Evolutionary conservation across 1,140 invertebrate genomes (phyloP), one percentile per base, ranked within the genome.

Genomic region (Chironomus striatipennis): DNA sequence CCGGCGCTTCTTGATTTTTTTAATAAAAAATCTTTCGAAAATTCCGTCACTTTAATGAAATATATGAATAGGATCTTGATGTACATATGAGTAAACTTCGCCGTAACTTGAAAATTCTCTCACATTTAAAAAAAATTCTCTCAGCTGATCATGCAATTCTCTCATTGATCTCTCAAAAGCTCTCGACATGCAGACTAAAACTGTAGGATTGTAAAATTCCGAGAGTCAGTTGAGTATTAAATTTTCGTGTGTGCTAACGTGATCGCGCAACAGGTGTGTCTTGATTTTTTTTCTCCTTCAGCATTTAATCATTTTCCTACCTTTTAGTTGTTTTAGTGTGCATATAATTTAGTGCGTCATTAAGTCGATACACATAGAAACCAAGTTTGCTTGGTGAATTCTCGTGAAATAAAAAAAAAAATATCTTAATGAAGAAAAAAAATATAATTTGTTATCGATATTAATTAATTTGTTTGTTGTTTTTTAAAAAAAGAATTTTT

Each of bases 291-390:
- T 70, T 67, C 18, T 67, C 18, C 64, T 70, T 70, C 18, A 70
- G 47, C 9, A 57, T 12, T 12, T 12, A 12, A 57, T 57, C 9
- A 57, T 57, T 57, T 10, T 57, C 47, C 5, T 57, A 57, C 47
- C 47, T 57, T 57, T 57, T 57, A 57, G 47, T 57, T 57, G 47
- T 57, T 57, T 57, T 57, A 57, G 47, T 57, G 47, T 57, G 47
- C n/a, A n/a, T n/a, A 57, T 57, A n/a, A 12, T n/a, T n/a, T 57
- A 57, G 47, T 57, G 47, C 47, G 47, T 57, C 47, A 57, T 57
- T 57, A 57, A 15, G 47, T 57, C 47, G 47, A 57, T 57, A 57
- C 47, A 57, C 12, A 57, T 57, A 47, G 8, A 47, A 34, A 10
- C 15, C 15, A 43, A 43, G 43, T 47, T 12, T 47, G 2, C 9